Evolutionary conservation across 2,888 invertebrate species (phyloP).

Genomic region (Dendrolimus houi): DNA sequence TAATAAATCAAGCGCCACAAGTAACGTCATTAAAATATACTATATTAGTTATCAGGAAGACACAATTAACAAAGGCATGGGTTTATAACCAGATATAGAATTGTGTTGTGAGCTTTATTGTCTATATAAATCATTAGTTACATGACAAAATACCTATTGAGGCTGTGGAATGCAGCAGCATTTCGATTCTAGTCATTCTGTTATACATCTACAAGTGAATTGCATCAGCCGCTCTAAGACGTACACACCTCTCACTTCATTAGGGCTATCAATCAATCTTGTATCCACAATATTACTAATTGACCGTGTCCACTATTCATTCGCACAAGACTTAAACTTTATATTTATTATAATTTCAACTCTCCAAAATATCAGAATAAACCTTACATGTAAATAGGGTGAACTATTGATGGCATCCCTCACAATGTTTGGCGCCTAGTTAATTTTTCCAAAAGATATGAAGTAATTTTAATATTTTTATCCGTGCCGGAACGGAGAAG

Average conservation of each 20-base stretch:
- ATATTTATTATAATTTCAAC: no score
- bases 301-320: no score
- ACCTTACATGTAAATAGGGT: no score
- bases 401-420: no score
- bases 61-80: background rate
- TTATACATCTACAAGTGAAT: conserved; percentile 41
- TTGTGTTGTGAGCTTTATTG: conserved; percentile 14
- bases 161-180: conserved; percentile 44
- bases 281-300: no score
- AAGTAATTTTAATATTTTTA: no score
- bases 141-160: conserved; percentile 35
- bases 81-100: background rate
- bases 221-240: conserved; percentile 49
- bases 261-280: conserved; percentile 29
- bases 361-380: no score
- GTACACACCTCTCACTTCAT: conserved; percentile 46
- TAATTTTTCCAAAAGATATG: no score
- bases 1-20: background rate
- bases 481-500: no score
- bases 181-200: conserved; percentile 38
- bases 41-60: background rate
- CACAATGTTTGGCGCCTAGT: no score
- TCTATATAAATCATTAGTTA: conserved; percentile 22
- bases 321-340: no score
- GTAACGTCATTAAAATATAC: background rate